Evolutionary conservation across 2,888 invertebrate genomes (phyloP), one percentile per base, ranked within the genome.

Genomic region (Phania funesta): DNA sequence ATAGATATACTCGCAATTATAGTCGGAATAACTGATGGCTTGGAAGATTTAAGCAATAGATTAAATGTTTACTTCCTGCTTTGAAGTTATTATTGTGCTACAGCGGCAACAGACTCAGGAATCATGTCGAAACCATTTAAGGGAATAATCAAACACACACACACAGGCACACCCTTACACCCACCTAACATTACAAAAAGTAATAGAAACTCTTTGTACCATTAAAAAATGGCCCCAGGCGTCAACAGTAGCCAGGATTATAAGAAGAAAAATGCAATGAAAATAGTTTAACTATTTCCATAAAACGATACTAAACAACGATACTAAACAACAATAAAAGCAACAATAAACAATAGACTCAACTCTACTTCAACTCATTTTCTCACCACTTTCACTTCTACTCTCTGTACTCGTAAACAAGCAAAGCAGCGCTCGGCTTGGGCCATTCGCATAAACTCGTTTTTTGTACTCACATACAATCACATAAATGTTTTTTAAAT

Each of bases 151-250:
- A 35, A n/a, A 11, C 26, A 48, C 48, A 38, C 38, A 18, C 58
- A 38, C 7, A 7, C 18, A 6, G 13, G 22, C 41, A 44, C 18
- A 24, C 13, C 6, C 22, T 41, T 29, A 22, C 29, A 38, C 11
- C 2, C 41, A 6, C 38, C 13, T 7, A 26, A 2, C 26, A 16
- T 58, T 4, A 13, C 3, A 44, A 13, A 60, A 8, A 48, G 58
- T 35, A 50, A 24, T 18, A 29, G 64, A 50, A 80, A 48, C 60
- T 76, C 26, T 48, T 76, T 81, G 73, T 56, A 1, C 26, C 46
- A 68, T 73, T 68, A 74, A 68, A 82, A 62, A 68, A 64, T 64
- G 24, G 41, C 77, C 56, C 7, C 11, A 74, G 48, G 77, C 81
- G 16, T 73, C 67, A 73, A 68, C 44, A 71, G n/a, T n/a, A n/a